These are phyloP conservation scores for Oeneis ivallda DNA, from an alignment of 2,888 invertebrate species.

Conservation along the genomic window DNA sequence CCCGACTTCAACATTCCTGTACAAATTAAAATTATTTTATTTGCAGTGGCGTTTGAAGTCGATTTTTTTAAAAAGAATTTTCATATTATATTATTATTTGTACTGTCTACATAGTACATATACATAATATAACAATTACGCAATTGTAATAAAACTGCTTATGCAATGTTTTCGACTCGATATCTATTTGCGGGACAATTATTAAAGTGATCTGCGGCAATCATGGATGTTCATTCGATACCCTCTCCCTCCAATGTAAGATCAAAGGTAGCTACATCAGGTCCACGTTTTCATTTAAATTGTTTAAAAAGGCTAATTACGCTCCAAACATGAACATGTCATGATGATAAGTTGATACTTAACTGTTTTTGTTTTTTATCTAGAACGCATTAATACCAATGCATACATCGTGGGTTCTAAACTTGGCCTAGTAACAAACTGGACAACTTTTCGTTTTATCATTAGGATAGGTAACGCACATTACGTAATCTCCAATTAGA, in stretches of 20 bases:
- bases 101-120: neutral
- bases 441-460: neutral
- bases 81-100: neutral
- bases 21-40: no score
- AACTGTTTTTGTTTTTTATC: no score
- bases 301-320: no score
- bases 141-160: slow-evolving; percentile 8
- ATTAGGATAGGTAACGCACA: slow-evolving; percentile 12
- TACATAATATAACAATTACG: neutral
- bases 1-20: no score
- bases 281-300: slow-evolving; percentile 7
- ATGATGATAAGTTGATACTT: no score
- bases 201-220: slow-evolving; percentile 33
- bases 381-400: no score
- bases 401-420: neutral
- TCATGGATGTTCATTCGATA: slow-evolving; percentile 31
- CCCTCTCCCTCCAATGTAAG: neutral
- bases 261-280: slow-evolving; percentile 11
- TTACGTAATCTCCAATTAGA: slow-evolving; percentile 8
- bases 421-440: slow-evolving; percentile 14
- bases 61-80: no score
- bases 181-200: slow-evolving; percentile 29
- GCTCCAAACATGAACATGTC: no score
- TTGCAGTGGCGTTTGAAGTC: no score
- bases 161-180: slow-evolving; percentile 18